Evolutionary conservation across 2,113 vertebrate genomes (phyloP), one percentile per base, ranked within the genome.

Genomic region (Notothenia coriiceps): DNA sequence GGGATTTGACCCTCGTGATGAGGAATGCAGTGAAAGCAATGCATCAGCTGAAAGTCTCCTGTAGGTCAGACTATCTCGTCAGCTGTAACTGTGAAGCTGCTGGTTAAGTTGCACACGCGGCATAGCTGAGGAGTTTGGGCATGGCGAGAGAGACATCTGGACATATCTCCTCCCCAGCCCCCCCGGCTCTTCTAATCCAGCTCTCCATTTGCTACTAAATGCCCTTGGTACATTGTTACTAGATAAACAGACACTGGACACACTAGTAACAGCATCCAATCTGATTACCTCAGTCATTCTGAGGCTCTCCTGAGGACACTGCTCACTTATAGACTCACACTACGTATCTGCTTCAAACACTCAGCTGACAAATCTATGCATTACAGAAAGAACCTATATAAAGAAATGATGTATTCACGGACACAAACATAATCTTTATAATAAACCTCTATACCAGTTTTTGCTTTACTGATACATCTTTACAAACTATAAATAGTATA

Each of bases 181-280:
- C 88, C 79, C 87, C 54, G 56, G 76, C 90, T 80, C 91, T 84
- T 90, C 88, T 94, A 94, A 96, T 95, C 94, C 94, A 88, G 86
- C 87, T 84, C 90, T 92, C 85, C 93, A 91, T 94, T 91, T 93
- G 93, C 93, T 88, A 92, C 89, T 93, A 94, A 91, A 94, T 93
- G 93, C 90, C 93, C 92, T 93, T 93, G 94, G 94, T 94, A 94
- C 93, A 94, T 94, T 92, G 92, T 95, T 95, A 95, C 94, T 94
- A 95, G 89, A 94, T 94, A 94, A 95, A 95, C 94, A 95, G 92
- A 92, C 94, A 92, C 83, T 93, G 90, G 91, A 88, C 86, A 91
- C 90, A 89, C 79, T 73, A 67, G 90, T 89, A 89, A 89, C 86
- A 85, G 86, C 91, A 90, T 86, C 87, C 91, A 86, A 82, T 90